These are phyloP conservation scores for Eueremaeus valkanovi DNA, from an alignment of 2,888 invertebrate species.

Conservation along the genomic window DNA sequence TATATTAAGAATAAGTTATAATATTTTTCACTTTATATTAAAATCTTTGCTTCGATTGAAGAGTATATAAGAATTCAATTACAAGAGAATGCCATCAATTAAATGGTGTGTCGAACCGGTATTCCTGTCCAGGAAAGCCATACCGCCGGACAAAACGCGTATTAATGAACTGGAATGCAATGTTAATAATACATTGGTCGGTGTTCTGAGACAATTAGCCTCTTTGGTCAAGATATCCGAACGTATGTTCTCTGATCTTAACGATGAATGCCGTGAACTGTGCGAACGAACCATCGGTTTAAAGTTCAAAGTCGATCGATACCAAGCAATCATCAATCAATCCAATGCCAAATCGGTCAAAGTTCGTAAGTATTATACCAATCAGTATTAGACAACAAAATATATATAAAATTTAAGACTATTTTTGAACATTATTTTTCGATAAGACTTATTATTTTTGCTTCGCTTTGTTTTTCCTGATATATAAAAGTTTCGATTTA, in stretches of 20 bases:
- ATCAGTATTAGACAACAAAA: no score
- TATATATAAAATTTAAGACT: no score
- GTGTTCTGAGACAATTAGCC: slow-evolving; percentile 77
- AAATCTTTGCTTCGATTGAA: neutral
- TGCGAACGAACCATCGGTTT: slow-evolving; percentile 68
- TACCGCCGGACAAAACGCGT: slow-evolving; percentile 52
- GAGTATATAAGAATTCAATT: neutral
- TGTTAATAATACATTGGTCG: slow-evolving; percentile 78
- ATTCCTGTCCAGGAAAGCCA: slow-evolving; percentile 66
- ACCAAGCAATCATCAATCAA: slow-evolving; percentile 66
- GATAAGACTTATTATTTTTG: no score
- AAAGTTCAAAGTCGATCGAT: slow-evolving; percentile 50
- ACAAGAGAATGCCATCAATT: slow-evolving; percentile 72
- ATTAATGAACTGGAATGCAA: slow-evolving; percentile 79
- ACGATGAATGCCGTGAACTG: slow-evolving; percentile 68
- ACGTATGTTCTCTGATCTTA: slow-evolving; percentile 78
- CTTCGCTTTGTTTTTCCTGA: no score
- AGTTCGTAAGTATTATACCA: slow-evolving; percentile 74
- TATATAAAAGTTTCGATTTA: no score
- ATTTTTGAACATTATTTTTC: no score
- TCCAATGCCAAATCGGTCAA: slow-evolving; percentile 84
- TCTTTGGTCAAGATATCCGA: slow-evolving; percentile 76
- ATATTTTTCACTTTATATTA: neutral
- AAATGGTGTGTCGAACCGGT: slow-evolving; percentile 77
- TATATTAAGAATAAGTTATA: neutral